These are phyloP conservation scores for Tetheella fluctuosa DNA, from an alignment of 2,888 invertebrate species.

Conservation along the genomic window DNA sequence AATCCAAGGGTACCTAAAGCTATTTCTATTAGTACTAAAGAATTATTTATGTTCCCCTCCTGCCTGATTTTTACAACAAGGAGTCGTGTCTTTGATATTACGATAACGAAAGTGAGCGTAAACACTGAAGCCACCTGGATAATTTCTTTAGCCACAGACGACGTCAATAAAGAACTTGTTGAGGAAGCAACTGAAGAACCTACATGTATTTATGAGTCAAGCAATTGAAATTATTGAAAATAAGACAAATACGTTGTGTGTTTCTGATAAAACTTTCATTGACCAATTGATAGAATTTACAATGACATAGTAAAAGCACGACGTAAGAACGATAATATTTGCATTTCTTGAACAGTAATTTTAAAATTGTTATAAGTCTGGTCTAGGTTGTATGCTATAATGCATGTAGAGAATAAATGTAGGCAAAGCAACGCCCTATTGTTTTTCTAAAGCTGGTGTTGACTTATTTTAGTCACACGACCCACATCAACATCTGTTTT, in stretches of 20 bases:
- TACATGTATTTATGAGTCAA: not conserved
- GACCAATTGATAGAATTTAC: no score
- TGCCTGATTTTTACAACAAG: not conserved
- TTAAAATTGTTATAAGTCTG: no score
- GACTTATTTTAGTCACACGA: slow-evolving; percentile 40
- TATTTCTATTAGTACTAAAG: not conserved
- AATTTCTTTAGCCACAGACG: not conserved
- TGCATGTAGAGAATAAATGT: not conserved
- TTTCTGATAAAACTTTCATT: no score
- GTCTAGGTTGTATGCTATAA: no score
- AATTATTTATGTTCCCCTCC: not conserved
- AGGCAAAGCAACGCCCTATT: slow-evolving; percentile 20
- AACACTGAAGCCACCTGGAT: slow-evolving; percentile 7
- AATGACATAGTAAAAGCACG: no score
- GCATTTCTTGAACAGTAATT: no score
- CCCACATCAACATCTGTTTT: slow-evolving; percentile 44
- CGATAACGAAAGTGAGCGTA: not conserved
- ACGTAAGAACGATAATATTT: no score
- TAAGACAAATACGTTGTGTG: no score
- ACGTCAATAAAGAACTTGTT: not conserved
- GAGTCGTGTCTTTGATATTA: not conserved
- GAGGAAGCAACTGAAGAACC: not conserved
- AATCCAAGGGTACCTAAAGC: not conserved
- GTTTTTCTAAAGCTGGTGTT: slow-evolving; percentile 27
- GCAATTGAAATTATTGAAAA: no score